These are phyloP conservation scores for Labeo rohita DNA, from an alignment of 2,113 vertebrate genomes.

Conservation along the genomic window DNA sequence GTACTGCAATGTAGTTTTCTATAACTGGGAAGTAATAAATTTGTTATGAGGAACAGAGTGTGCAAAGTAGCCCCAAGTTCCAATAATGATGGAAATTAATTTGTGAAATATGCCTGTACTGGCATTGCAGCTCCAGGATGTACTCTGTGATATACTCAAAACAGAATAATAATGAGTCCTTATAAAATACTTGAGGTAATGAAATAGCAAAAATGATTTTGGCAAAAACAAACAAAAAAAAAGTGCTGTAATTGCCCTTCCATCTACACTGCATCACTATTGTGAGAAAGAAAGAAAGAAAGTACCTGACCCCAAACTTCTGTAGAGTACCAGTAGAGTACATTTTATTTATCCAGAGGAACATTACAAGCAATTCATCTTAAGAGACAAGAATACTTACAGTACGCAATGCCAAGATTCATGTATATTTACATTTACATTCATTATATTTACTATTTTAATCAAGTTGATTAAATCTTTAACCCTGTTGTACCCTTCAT, in stretches of 20 bases:
- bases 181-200: background rate
- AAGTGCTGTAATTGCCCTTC: background rate
- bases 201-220: background rate
- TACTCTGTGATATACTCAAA: background rate
- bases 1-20: background rate
- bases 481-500: background rate
- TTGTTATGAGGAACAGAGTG: conserved; percentile 1
- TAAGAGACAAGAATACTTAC: too few relatives aligned
- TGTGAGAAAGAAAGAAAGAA: too few relatives aligned
- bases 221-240: background rate
- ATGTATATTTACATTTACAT: too few relatives aligned
- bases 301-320: too few relatives aligned
- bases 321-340: too few relatives aligned
- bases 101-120: background rate
- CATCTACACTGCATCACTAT: background rate
- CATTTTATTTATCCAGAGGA: too few relatives aligned
- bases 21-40: background rate
- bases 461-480: background rate
- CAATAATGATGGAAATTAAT: background rate
- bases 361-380: too few relatives aligned
- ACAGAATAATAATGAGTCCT: background rate
- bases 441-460: too few relatives aligned
- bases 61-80: background rate
- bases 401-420: too few relatives aligned
- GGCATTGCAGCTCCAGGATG: background rate